These are phyloP conservation scores for Alligator sinensis DNA, from an alignment of 2,113 vertebrate genomes.

Conservation along the genomic window DNA sequence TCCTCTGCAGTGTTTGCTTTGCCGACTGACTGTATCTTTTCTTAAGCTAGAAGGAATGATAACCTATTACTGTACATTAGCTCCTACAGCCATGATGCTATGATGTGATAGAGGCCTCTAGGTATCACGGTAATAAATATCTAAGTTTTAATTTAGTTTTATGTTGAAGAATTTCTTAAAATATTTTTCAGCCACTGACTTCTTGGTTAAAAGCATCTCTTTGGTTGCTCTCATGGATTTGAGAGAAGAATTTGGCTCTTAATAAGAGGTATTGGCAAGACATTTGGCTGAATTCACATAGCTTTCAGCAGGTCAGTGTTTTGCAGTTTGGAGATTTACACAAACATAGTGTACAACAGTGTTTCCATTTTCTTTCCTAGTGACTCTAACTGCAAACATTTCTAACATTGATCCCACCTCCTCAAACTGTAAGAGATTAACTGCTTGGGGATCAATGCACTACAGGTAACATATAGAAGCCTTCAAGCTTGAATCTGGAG, in stretches of 20 bases:
- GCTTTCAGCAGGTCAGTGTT: not conserved
- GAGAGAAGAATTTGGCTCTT: not conserved
- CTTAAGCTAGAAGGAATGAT: not conserved
- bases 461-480: not conserved
- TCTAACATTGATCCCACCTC: not conserved
- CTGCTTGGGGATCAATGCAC: not conserved
- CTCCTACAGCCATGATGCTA: not conserved
- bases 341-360: not conserved
- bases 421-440: not conserved
- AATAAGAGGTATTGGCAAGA: not conserved
- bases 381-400: not conserved
- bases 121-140: not conserved
- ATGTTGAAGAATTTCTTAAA: not conserved
- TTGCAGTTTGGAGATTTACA: not conserved
- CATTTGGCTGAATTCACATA: not conserved
- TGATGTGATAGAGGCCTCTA: not conserved
- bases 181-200: not conserved
- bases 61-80: not conserved
- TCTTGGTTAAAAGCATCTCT: accelerated
- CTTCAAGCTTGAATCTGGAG: not conserved
- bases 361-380: not conserved
- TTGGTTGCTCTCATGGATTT: accelerated
- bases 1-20: not conserved
- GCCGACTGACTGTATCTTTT: not conserved
- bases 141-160: not conserved